These are phyloP conservation scores for Lacanobia wlatinum DNA, from an alignment of 2,888 invertebrate genomes.

Conservation along the genomic window DNA sequence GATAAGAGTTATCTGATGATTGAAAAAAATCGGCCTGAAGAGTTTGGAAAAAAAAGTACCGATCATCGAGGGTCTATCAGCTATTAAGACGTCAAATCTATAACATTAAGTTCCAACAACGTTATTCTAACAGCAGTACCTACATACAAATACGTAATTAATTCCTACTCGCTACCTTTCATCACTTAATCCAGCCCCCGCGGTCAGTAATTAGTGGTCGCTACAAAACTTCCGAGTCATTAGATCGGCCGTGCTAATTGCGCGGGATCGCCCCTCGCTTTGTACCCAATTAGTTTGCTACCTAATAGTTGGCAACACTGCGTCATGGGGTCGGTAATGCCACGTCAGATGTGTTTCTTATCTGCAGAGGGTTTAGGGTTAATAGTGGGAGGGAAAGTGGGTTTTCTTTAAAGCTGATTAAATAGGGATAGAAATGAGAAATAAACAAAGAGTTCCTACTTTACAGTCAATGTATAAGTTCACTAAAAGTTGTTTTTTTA, in stretches of 20 bases:
- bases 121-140: not conserved
- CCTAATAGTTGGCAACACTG: constrained; percentile 61
- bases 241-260: constrained; percentile 83
- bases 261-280: constrained; percentile 76
- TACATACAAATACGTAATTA: not conserved
- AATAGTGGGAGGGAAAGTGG: not conserved
- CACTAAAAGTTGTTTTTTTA: too few relatives aligned
- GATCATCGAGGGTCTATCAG: too few relatives aligned
- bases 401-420: not conserved
- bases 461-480: too few relatives aligned
- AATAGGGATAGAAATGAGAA: not conserved
- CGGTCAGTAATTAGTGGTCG: constrained; percentile 79
- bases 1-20: too few relatives aligned
- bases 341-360: constrained; percentile 58
- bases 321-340: constrained; percentile 43
- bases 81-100: too few relatives aligned
- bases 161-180: constrained; percentile 9
- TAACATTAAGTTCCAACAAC: too few relatives aligned
- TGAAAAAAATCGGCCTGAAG: too few relatives aligned
- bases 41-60: too few relatives aligned
- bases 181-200: constrained; percentile 6
- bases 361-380: constrained; percentile 44
- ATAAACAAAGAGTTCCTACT: too few relatives aligned
- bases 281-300: constrained; percentile 79
- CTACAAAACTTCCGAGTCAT: constrained; percentile 83